Conservation (phyloP, 2,113 vertebrate genomes). For the Mixornis gularis region DNA sequence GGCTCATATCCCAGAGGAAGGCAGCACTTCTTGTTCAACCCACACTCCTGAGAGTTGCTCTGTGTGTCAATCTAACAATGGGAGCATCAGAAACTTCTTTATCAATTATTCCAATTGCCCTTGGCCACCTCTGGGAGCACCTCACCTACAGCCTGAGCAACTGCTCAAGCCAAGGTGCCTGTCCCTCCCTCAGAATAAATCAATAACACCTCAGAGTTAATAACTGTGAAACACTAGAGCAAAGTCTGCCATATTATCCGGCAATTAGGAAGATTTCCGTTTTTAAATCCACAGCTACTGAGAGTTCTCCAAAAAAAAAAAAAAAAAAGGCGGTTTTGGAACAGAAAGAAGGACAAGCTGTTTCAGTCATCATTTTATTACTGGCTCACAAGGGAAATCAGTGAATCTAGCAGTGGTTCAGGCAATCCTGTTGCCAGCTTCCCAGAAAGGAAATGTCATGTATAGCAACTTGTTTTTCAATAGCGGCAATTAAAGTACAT, state of each 20-base stretch:
- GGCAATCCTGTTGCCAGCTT: constrained; percentile 58
- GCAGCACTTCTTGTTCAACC: not conserved
- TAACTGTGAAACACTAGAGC: not conserved
- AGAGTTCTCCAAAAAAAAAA: not conserved
- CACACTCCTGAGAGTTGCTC: not conserved
- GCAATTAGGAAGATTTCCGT: constrained; percentile 34
- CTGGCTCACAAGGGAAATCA: constrained; percentile 58
- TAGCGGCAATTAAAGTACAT: constrained; percentile 70
- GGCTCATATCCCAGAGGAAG: not conserved
- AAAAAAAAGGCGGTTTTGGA: constrained; percentile 26
- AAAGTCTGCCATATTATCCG: not conserved
- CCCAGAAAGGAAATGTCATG: constrained; percentile 68
- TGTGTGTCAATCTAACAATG: accelerated
- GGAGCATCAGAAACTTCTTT: not conserved
- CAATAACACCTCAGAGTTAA: not conserved
- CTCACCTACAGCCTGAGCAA: not conserved
- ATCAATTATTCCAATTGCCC: not conserved
- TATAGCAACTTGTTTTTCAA: constrained; percentile 70
- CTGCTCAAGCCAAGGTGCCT: not conserved
- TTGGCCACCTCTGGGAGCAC: not conserved
- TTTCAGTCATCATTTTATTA: constrained; percentile 41
- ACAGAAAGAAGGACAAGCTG: constrained; percentile 31
- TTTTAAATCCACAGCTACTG: not conserved
- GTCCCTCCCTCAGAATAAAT: not conserved
- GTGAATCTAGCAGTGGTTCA: constrained; percentile 51